phyloP scores from a whole-genome alignment of 2,888 invertebrate genomes.

The Zygogramma bicolorata region DNA sequence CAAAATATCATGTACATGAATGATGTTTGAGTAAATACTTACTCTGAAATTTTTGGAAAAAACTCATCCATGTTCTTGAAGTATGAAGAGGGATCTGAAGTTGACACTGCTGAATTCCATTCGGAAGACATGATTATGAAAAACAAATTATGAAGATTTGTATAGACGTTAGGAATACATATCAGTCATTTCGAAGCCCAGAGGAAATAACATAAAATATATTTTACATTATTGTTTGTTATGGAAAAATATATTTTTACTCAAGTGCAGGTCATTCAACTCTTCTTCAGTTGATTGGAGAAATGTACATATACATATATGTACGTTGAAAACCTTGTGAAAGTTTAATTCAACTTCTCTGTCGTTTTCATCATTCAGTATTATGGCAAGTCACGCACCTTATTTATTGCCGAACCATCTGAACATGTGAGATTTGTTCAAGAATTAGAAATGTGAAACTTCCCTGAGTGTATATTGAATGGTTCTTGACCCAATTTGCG shows the following conservation, averaged over 20 bases:
- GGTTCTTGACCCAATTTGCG: background rate
- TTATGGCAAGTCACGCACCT: background rate
- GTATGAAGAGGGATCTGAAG: no score
- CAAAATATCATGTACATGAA: no score
- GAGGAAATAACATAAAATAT: no score
- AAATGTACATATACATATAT: background rate
- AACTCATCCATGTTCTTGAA: no score
- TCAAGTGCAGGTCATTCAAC: background rate
- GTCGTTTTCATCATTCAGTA: background rate
- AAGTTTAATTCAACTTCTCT: background rate
- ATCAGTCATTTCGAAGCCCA: no score
- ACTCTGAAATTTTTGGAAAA: no score
- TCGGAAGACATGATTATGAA: no score
- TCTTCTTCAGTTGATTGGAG: background rate
- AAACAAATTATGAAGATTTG: no score
- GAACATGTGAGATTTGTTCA: background rate
- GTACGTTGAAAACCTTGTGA: background rate
- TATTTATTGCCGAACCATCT: background rate
- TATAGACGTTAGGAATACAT: no score
- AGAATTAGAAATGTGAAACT: background rate
- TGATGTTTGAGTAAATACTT: no score
- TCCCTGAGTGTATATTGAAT: background rate
- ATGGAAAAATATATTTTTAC: background rate
- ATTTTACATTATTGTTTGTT: no score
- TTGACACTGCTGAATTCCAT: no score